phyloP scores from a whole-genome alignment of 2,888 invertebrate species.

The Blastobasis lacticolella region DNA sequence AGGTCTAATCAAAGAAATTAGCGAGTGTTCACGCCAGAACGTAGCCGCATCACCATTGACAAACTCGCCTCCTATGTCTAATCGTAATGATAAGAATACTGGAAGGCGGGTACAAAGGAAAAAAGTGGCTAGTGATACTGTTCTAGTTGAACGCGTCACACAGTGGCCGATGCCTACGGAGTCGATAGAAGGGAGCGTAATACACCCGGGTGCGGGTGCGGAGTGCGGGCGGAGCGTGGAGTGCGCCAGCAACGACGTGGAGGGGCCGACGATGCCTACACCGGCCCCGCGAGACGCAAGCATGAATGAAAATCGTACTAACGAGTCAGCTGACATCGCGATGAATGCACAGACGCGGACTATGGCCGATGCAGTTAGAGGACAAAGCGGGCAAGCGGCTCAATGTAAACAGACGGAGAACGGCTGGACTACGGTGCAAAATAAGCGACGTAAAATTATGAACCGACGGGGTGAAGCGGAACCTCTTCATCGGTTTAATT shows the following conservation, averaged over 20 bases:
- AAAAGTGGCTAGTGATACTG: background rate
- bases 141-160: background rate
- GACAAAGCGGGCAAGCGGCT: background rate
- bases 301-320: background rate
- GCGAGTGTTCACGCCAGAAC: too few species aligned
- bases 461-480: background rate
- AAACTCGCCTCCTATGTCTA: background rate
- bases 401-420: background rate
- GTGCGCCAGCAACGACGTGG: too few species aligned
- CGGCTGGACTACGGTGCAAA: background rate
- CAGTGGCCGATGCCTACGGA: background rate
- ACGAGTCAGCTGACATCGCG: background rate
- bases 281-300: too few species aligned
- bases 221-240: background rate
- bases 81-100: background rate
- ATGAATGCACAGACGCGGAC: background rate
- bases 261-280: too few species aligned
- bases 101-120: background rate
- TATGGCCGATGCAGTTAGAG: background rate
- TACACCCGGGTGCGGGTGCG: background rate
- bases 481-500: background rate
- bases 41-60: too few species aligned
- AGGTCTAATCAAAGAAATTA: too few species aligned
- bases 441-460: background rate
- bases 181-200: background rate